These are phyloP conservation scores for Bombylius discolor DNA, from an alignment of 2,888 invertebrate genomes.

Conservation along the genomic window DNA sequence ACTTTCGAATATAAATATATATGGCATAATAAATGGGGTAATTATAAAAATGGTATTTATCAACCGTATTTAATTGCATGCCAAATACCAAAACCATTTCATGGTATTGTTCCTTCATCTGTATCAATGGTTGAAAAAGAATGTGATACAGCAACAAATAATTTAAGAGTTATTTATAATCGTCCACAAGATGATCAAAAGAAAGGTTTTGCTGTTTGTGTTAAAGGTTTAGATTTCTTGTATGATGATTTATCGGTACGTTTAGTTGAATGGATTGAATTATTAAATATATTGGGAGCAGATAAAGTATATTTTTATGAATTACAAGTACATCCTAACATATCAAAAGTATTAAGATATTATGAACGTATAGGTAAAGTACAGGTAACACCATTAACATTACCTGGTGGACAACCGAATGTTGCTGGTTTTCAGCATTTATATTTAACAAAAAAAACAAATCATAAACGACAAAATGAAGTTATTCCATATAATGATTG, in stretches of 20 bases:
- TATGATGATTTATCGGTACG: constrained; percentile 83
- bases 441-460: constrained; percentile 80
- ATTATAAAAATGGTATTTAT: constrained; percentile 79
- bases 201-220: constrained; percentile 81
- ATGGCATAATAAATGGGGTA: constrained; percentile 91
- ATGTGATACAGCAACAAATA: constrained; percentile 77
- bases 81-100: constrained; percentile 64
- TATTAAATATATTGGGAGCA: constrained; percentile 72
- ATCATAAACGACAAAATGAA: constrained; percentile 89
- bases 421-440: constrained; percentile 77
- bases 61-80: constrained; percentile 86
- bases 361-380: constrained; percentile 55
- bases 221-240: constrained; percentile 85
- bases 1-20: constrained; percentile 85
- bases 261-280: constrained; percentile 88
- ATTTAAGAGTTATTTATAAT: constrained; percentile 69
- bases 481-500: constrained; percentile 95
- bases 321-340: constrained; percentile 82
- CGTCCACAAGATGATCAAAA: constrained; percentile 48
- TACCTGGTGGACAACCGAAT: constrained; percentile 85
- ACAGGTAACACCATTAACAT: constrained; percentile 63
- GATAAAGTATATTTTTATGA: constrained; percentile 87
- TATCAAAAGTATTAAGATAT: constrained; percentile 59
- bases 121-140: constrained; percentile 74
- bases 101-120: constrained; percentile 61